phyloP scores from a whole-genome alignment of 2,888 invertebrate genomes.

The Dioctria rufipes region DNA sequence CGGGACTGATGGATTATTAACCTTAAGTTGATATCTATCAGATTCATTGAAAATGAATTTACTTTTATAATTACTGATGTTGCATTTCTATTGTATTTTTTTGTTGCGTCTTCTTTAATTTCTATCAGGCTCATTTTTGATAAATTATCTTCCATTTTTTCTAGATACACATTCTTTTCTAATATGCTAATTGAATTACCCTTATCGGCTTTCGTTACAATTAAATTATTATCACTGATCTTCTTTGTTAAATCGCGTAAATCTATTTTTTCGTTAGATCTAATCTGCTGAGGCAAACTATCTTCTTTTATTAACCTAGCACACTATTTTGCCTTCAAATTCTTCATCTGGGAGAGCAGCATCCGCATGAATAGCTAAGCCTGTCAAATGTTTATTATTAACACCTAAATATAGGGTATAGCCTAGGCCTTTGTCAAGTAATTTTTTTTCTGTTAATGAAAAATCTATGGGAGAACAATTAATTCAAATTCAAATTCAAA shows the following conservation, averaged over 20 bases:
- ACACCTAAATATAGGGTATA: not conserved
- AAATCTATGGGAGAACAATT: not conserved
- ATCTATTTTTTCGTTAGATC: not conserved
- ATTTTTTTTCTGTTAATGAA: not conserved
- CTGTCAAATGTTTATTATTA: too few relatives aligned
- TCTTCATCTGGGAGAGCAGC: not conserved
- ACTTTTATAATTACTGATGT: too few relatives aligned
- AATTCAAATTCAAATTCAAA: too few relatives aligned
- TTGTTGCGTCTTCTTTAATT: too few relatives aligned
- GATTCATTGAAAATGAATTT: too few relatives aligned
- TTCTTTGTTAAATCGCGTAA: not conserved
- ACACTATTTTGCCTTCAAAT: not conserved
- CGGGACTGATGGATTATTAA: too few relatives aligned
- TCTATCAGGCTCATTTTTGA: too few relatives aligned
- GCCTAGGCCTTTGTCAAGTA: not conserved
- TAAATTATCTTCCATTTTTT: too few relatives aligned
- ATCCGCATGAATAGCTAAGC: not conserved
- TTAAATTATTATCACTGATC: not conserved
- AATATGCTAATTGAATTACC: not conserved
- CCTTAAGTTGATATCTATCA: too few relatives aligned
- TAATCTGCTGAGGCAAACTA: not conserved
- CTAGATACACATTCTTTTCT: too few relatives aligned
- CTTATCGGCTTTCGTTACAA: not conserved
- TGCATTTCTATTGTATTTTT: too few relatives aligned
- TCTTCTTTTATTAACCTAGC: too few relatives aligned